phyloP scores from a whole-genome alignment of 2,797 vertebrate species.

The Pteronotus mesoamericanus region DNA sequence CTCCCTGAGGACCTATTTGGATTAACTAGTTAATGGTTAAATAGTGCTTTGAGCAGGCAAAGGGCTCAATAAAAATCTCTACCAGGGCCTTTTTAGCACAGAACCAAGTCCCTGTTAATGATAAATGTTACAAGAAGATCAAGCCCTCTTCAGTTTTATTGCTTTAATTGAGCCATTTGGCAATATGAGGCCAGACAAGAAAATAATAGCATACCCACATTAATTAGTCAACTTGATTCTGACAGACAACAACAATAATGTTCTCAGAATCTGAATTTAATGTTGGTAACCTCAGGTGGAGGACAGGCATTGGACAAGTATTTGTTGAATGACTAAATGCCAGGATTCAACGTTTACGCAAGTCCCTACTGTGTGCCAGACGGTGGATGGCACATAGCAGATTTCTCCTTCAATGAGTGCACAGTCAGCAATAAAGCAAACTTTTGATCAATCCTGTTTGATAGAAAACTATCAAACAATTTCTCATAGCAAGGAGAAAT shows the following conservation, averaged over 20 bases:
- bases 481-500: not conserved
- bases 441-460: not conserved
- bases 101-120: constrained; percentile 7
- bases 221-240: not conserved
- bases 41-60: constrained; percentile 32
- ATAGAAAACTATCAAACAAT: not conserved
- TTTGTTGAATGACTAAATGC: not conserved
- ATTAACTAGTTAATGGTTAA: constrained; percentile 63
- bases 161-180: constrained; percentile 34
- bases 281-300: not conserved
- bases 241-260: not conserved
- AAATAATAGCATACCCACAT: not conserved
- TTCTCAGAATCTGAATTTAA: constrained; percentile 1
- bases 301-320: not conserved
- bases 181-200: constrained; percentile 11
- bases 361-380: not conserved
- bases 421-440: not conserved
- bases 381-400: not conserved
- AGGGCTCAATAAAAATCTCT: constrained; percentile 49
- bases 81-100: not conserved
- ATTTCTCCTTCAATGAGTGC: not conserved
- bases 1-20: constrained; percentile 39
- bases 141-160: constrained; percentile 43
- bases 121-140: constrained; percentile 28
- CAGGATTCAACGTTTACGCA: not conserved